Evolutionary conservation across 2,113 vertebrate species (phyloP).

Genomic region (Eudyptes chrysolophus): DNA sequence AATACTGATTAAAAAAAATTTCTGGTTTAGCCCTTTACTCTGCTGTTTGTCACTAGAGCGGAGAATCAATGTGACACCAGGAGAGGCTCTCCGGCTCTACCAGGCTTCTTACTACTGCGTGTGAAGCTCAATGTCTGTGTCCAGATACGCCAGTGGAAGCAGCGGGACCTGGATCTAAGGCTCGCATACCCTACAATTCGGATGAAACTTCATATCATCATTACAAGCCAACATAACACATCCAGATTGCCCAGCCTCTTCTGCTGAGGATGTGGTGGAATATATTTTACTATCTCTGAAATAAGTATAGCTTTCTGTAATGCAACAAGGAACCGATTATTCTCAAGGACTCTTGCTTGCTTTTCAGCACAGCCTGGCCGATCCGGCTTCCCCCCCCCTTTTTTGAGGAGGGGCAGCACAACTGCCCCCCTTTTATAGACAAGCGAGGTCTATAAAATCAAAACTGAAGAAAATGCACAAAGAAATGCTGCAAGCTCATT

Average conservation of each 20-base stretch:
- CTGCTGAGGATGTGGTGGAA: neutral
- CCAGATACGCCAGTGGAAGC: neutral
- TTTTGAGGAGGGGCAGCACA: neutral
- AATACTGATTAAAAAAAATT: neutral
- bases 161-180: neutral
- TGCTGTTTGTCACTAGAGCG: neutral
- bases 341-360: neutral
- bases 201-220: neutral
- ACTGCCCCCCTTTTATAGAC: neutral
- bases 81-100: neutral
- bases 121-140: neutral
- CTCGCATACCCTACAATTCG: neutral
- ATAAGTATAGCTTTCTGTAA: constrained; percentile 3
- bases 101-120: neutral
- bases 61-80: neutral
- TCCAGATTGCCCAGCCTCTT: neutral
- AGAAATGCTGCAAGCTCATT: neutral
- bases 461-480: neutral
- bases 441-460: neutral
- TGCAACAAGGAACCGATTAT: neutral
- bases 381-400: neutral
- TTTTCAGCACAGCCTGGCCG: rapidly evolving
- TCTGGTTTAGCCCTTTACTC: neutral
- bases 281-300: neutral
- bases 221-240: neutral